Percentiles rank a stretch among this genome's conserved stretches.
Evolutionary conservation across 2,797 vertebrate species (phyloP).

Genomic region (Schizopygopsis malacanthus): DNA sequence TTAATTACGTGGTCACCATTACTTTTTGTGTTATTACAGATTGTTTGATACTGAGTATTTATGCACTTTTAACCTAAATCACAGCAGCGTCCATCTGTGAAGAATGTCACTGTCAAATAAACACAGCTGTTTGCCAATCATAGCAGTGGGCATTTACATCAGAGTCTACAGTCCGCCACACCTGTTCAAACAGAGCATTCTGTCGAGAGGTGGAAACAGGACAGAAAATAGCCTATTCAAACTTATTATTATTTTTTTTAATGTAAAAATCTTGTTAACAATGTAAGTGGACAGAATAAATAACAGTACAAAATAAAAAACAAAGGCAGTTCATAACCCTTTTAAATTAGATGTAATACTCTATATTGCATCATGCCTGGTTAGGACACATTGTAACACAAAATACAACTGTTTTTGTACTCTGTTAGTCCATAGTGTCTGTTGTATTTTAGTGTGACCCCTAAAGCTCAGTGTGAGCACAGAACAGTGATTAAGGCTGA

Average conservation of each 20-base stretch:
- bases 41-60: too few species aligned
- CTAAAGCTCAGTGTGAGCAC: slow-evolving; percentile 5
- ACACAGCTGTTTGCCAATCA: too few species aligned
- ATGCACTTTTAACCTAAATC: too few species aligned
- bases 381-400: not conserved
- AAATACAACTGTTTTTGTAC: not conserved
- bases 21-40: too few species aligned
- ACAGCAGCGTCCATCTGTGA: too few species aligned
- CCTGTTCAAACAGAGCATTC: not conserved
- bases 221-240: not conserved
- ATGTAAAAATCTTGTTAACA: not conserved
- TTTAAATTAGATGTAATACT: not conserved
- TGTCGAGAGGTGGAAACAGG: not conserved
- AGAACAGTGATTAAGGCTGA: slow-evolving; percentile 14
- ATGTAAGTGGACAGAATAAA: not conserved
- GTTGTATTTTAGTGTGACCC: not conserved
- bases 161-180: too few species aligned
- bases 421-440: not conserved
- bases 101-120: too few species aligned
- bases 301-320: not conserved
- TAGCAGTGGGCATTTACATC: too few species aligned
- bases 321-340: not conserved
- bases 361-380: not conserved
- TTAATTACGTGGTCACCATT: too few species aligned
- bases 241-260: not conserved